Base-by-base conservation (phyloP, 2,797 vertebrate genomes). In the Hyperoplus lanceolatus region DNA sequence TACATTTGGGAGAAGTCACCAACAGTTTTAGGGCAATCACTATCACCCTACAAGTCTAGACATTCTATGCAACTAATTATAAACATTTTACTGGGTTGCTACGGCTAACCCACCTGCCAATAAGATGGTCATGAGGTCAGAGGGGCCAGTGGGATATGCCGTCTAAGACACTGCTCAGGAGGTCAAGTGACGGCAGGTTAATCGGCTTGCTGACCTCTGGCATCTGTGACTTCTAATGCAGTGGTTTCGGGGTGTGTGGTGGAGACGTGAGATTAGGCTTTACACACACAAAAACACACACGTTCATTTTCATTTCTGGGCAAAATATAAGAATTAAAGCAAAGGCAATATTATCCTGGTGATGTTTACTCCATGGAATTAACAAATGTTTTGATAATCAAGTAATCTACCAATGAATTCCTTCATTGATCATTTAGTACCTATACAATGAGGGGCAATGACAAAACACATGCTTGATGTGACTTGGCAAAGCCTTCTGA, bases 171-270 rank as follows among this genome's bases (percentile, higher is more conserved):
- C 81, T 80, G 65, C 72, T 92, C 73, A 80, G 18, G 43, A 84
- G 49, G 71, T 81, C 80, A 84, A 89, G 80, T 77, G 77, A 88
- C 69, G 43, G 58, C 59, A 77, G 70, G 75, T 71, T 95, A 93
- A 95, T 93, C 77, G 51, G 90, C 89, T 94, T 91, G 73, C 84
- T 90, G 91, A 84, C 84, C 73, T 94, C 86, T 93, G 90, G 87
- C 87, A 87, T 90, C 80, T 87, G 84, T 73, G 87, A 29, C 55
- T 61, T 85, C 61, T 71, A 83, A 71, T 63, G 45, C 76, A 72
- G 29, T 39, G 15, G 43, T 21, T 56, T 62, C 42, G 15, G 43
- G 21, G 59, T 62, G 38, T 60, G 62, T 42, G 45, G 13, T 72
- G n/a, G 50, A 66, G 60, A 62, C 41, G 18, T 49, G 70, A 75